Conservation (phyloP, 2,113 vertebrate species). For the Strigops habroptila region DNA sequence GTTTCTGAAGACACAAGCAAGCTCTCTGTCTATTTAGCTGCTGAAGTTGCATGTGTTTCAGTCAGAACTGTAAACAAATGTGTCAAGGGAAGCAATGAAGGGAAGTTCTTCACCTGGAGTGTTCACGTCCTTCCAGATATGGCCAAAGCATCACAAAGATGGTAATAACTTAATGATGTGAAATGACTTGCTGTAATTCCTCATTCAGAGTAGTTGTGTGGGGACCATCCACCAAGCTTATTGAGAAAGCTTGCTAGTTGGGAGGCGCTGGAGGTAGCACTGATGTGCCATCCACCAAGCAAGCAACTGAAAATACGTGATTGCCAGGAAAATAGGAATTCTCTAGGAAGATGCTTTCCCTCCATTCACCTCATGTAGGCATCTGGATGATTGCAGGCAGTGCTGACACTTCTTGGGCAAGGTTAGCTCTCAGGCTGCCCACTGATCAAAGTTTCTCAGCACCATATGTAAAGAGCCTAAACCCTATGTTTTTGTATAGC, state of each 20-base stretch:
- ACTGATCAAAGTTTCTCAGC: conserved; percentile 1
- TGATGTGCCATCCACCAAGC: neutral
- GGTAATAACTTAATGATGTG: neutral
- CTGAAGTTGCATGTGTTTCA: neutral
- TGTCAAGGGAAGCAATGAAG: neutral
- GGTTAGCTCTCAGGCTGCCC: neutral
- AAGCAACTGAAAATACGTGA: neutral
- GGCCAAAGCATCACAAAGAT: neutral
- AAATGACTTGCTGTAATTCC: neutral
- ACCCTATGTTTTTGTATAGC: conserved; percentile 16
- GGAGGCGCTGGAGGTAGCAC: neutral
- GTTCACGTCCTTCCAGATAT: neutral
- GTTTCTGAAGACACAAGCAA: neutral
- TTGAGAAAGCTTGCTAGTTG: neutral
- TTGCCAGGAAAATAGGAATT: neutral
- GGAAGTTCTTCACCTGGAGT: neutral
- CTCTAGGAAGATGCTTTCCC: neutral
- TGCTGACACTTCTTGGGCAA: neutral
- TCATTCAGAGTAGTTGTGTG: neutral
- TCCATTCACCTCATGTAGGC: neutral
- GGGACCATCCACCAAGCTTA: neutral
- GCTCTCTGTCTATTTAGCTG: neutral
- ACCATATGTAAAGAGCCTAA: neutral
- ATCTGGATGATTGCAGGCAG: neutral
- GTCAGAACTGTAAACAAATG: neutral